Evolutionary conservation across 2,113 vertebrate species (phyloP).

Genomic region (Prionailurus viverrinus): DNA sequence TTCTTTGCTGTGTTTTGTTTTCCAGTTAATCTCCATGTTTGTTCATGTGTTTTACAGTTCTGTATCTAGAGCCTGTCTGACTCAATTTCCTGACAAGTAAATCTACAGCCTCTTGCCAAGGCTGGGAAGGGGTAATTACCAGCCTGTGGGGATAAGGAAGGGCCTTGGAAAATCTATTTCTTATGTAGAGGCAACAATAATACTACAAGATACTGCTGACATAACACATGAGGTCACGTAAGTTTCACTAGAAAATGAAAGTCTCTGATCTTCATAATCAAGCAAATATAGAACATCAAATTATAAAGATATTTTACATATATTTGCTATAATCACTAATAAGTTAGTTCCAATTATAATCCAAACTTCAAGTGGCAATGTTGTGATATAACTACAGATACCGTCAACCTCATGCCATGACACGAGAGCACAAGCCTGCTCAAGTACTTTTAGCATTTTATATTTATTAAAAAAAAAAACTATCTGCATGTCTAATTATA

Average conservation of each 20-base stretch:
- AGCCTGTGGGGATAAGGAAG: not conserved
- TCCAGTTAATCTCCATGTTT: not conserved
- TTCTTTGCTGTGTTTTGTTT: not conserved
- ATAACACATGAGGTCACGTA: not conserved
- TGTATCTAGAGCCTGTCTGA: not conserved
- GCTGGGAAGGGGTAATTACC: not conserved
- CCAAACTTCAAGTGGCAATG: conserved; percentile 27
- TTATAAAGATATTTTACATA: conserved; percentile 21
- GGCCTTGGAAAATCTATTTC: not conserved
- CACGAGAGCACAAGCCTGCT: not conserved
- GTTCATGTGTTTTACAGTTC: not conserved
- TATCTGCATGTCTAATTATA: conserved; percentile 45
- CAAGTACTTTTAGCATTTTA: conserved; percentile 42
- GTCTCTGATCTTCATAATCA: conserved; percentile 17
- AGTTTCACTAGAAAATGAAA: conserved; percentile 48
- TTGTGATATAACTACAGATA: conserved; percentile 1
- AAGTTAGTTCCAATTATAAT: conserved; percentile 46
- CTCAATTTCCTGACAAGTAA: conserved; percentile 38
- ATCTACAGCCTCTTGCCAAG: not conserved
- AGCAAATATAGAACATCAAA: conserved; percentile 54
- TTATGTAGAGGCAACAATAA: not conserved
- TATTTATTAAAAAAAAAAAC: conserved; percentile 51
- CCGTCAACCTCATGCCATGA: not conserved
- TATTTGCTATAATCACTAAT: conserved; percentile 8
- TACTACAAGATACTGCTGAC: not conserved